phyloP scores from a whole-genome alignment of 2,113 vertebrate genomes.

The Dasyurus viverrinus region DNA sequence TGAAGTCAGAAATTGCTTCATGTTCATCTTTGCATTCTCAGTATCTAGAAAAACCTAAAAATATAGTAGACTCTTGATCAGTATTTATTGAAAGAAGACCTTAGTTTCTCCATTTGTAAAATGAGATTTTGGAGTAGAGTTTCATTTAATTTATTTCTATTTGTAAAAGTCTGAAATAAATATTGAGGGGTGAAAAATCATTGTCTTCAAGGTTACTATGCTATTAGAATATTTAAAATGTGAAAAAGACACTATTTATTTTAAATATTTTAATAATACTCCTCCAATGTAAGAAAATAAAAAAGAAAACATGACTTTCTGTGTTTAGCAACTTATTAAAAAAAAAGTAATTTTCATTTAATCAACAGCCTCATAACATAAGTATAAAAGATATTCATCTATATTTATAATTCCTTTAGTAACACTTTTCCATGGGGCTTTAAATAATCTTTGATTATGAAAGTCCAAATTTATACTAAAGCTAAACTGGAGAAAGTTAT shows the following conservation, averaged over 20 bases:
- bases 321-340: neutral
- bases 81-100: neutral
- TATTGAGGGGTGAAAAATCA: neutral
- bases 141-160: neutral
- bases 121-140: neutral
- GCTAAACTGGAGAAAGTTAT: neutral
- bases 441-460: neutral
- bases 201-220: neutral
- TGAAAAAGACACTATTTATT: neutral
- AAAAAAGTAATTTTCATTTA: neutral
- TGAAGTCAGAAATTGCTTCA: neutral
- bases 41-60: neutral
- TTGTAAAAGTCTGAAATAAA: neutral
- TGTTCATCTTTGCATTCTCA: neutral
- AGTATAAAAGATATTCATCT: conserved; percentile 11
- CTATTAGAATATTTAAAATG: neutral
- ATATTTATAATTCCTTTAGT: neutral
- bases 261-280: neutral
- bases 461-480: neutral
- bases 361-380: neutral
- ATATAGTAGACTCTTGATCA: neutral
- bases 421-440: neutral
- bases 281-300: neutral
- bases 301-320: neutral
- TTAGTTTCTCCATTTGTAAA: neutral